Evolutionary conservation across 2,888 invertebrate species (phyloP), one percentile per base, ranked within the genome.

Genomic region (Chalcosyrphus nemorum): DNA sequence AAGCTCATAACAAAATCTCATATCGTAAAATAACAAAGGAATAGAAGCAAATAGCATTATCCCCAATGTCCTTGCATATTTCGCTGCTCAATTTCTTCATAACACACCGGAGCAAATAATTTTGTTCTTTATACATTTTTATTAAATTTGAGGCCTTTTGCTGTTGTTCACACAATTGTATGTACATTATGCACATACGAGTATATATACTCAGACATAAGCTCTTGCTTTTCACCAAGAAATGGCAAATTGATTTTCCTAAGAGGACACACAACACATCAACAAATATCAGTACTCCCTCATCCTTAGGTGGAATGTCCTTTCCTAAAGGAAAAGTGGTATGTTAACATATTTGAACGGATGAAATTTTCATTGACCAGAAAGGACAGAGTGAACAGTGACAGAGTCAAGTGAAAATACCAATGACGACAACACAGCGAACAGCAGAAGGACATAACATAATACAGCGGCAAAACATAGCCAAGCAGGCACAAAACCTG

Each of bases 361-460:
- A 54, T 77, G 47, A 52, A 77, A 70, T 70, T 77, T 77, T 77
- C 70, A 77, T 77, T 63, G 77, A 70, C 70, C 70, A 77, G 54
- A 57, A 63, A 38, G 59, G 50, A 65, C 63, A 54, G 15, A 57
- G 59, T 71, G 59, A 41, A 72, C 29, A 54, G 66, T 57, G 66
- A 57, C 47, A 41, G 57, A 76, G 68, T 68, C 38, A 43, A 59
- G 52, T 59, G 41, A 32, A 68, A 57, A 35, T 65, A 56, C 47
- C 65, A 47, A 56, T 45, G 56, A 56, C 27, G 75, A 41, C 45
- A 45, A 47, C 54, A 45, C 13, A 43, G 43, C 27, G 63, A 54
- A 66, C 21, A 54, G 56, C 17, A 75, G 47, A 41, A 57, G 47
- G 57, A 66, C 66, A 57, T 43, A 59, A 66, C 66, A 57, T 43